Percentiles rank a stretch among this genome's conserved stretches.
These are phyloP conservation scores for Dicaeum eximium DNA, from an alignment of 2,113 vertebrate genomes.

Conservation along the genomic window DNA sequence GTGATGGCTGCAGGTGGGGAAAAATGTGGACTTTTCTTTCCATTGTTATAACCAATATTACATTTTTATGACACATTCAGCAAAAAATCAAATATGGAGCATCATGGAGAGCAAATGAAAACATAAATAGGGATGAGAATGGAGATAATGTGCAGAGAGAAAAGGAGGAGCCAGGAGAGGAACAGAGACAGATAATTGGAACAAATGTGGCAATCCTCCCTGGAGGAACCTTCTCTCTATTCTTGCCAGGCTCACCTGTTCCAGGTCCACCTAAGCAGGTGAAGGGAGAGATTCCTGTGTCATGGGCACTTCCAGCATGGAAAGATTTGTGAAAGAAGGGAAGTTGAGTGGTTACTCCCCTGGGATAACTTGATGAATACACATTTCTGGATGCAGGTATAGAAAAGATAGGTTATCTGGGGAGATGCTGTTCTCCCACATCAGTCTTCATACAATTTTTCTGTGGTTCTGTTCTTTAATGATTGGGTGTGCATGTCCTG, in stretches of 20 bases:
- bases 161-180: not conserved
- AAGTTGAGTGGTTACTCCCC: not conserved
- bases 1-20: not conserved
- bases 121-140: not conserved
- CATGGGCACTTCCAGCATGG: accelerated
- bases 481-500: not conserved
- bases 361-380: not conserved
- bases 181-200: not conserved
- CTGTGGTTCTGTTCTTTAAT: not conserved
- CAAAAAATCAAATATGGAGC: not conserved
- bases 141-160: not conserved
- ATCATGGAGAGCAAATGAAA: not conserved
- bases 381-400: not conserved
- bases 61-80: not conserved
- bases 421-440: not conserved
- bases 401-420: not conserved
- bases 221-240: not conserved
- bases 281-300: not conserved
- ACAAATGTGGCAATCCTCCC: not conserved
- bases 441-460: not conserved
- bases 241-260: not conserved
- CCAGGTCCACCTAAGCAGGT: not conserved
- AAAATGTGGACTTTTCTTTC: not conserved
- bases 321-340: not conserved
- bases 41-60: not conserved